Percentiles rank a stretch among this genome's conserved stretches.
These are phyloP conservation scores for Naja naja DNA, from an alignment of 2,113 vertebrate species.

Conservation along the genomic window DNA sequence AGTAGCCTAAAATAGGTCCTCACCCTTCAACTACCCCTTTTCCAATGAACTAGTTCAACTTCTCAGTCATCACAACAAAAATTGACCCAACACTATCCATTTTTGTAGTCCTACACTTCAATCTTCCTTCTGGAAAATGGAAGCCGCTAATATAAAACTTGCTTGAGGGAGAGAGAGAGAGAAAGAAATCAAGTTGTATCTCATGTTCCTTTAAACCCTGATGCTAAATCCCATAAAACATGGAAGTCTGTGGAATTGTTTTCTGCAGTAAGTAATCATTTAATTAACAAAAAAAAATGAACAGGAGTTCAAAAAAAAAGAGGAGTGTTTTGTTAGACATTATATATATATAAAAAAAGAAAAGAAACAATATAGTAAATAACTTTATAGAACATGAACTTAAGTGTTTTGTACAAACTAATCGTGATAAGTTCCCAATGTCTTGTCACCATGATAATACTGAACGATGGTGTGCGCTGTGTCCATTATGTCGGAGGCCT, in stretches of 20 bases:
- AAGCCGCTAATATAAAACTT: background rate
- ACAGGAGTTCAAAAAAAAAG: constrained; percentile 76
- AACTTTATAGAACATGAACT: constrained; percentile 93
- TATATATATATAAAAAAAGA: constrained; percentile 65
- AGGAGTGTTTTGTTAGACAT: constrained; percentile 73
- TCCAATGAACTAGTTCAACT: background rate
- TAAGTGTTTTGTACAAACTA: constrained; percentile 90
- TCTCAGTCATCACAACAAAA: background rate
- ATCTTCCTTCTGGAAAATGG: background rate
- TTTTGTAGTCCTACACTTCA: background rate
- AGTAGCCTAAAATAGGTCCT: background rate
- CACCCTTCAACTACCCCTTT: background rate
- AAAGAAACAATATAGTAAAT: constrained; percentile 78
- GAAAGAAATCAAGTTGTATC: background rate
- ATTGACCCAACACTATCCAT: background rate
- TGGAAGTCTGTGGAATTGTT: constrained; percentile 49
- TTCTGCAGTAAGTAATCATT: constrained; percentile 78
- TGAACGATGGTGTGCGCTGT: constrained; percentile 59
- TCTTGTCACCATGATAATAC: constrained; percentile 68
- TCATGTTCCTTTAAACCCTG: background rate
- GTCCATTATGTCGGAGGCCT: constrained; percentile 68
- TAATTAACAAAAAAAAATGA: constrained; percentile 77
- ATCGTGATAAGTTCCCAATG: constrained; percentile 80
- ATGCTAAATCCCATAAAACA: constrained; percentile 29
- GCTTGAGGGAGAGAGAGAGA: background rate